Base-by-base conservation (phyloP, 2,113 vertebrate genomes). In the Bufo bufo region DNA sequence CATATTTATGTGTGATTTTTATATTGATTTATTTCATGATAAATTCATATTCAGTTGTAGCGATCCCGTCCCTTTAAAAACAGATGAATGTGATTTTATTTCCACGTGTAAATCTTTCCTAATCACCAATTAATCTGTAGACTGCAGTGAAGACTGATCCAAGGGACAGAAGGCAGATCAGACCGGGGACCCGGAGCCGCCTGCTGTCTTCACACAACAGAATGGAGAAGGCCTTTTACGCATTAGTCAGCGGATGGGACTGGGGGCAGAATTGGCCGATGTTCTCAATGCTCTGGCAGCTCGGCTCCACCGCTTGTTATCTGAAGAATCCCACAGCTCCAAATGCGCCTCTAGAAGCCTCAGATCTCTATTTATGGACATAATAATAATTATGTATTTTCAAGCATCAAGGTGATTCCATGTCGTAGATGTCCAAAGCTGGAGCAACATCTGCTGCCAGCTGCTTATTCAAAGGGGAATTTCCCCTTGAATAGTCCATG, bases 131-230 rank as follows among this genome's bases (percentile, higher is more conserved):
- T 58, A 85, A 2, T 75, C 71, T 47, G 50, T 45, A 23, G 49
- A 85, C 74, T 8, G 16, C 14, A 69, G 63, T 4, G 83, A 20
- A 56, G 33, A 17, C 20, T 8, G 33, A 59, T 43, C 33, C 50
- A 47, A 9, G 66, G 71, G 84, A 85, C 84, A 85, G 69, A 85
- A 58, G 84, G 84, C 14, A 43, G 56, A 43, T 17, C 6, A 75
- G 69, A 59, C 3, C 33, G 14, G 16, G 50, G 83, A 19, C 52
- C 65, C 14, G 66, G 54, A 56, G 13, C 83, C 66, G n/a, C 50
- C 81, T 63, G 49, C 33, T 19, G 82, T 52, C 49, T 56, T 7
- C 63, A 14, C 49, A 49, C 45, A 7, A 59, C 84, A 85, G 52
- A 45, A 45, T 63, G 9, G 54, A 20, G 2, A 49, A 74, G 47